Conservation (phyloP, 2,797 vertebrate species). For the Sarcophilus harrisii region DNA sequence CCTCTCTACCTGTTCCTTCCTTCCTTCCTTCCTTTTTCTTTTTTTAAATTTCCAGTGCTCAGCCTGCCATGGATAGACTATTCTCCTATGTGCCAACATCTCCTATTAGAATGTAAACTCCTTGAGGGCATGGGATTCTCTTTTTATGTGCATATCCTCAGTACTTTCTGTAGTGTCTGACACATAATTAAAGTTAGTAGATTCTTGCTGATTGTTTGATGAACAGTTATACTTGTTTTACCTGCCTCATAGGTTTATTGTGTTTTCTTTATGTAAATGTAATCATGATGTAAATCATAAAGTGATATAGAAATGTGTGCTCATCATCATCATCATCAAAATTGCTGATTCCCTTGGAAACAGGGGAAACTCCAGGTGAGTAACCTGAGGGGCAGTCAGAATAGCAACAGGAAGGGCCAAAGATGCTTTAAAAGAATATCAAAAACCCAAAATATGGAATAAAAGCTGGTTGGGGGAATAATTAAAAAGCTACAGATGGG, state of each 20-base stretch:
- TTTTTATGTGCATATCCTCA: background rate
- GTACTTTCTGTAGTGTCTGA: background rate
- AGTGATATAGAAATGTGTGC: background rate
- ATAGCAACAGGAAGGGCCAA: background rate
- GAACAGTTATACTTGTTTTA: background rate
- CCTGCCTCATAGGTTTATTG: background rate
- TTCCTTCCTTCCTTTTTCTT: too few species aligned
- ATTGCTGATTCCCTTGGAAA: background rate
- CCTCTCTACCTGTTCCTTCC: too few species aligned
- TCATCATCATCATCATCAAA: background rate
- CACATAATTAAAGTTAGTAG: background rate
- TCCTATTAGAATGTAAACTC: background rate
- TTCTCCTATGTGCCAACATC: background rate
- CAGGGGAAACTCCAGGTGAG: background rate
- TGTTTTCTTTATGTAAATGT: too few species aligned
- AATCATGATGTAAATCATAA: background rate
- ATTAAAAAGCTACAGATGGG: background rate
- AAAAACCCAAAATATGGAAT: conserved; percentile 29
- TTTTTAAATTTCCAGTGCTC: background rate
- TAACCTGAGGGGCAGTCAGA: background rate
- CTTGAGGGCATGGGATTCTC: background rate
- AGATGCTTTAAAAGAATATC: conserved; percentile 4
- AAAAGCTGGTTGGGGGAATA: background rate
- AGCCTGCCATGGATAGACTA: background rate
- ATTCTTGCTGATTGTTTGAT: background rate